Evolutionary conservation across 2,888 invertebrate species (phyloP), one percentile per base, ranked within the genome.

Genomic region (Lagria hirta): DNA sequence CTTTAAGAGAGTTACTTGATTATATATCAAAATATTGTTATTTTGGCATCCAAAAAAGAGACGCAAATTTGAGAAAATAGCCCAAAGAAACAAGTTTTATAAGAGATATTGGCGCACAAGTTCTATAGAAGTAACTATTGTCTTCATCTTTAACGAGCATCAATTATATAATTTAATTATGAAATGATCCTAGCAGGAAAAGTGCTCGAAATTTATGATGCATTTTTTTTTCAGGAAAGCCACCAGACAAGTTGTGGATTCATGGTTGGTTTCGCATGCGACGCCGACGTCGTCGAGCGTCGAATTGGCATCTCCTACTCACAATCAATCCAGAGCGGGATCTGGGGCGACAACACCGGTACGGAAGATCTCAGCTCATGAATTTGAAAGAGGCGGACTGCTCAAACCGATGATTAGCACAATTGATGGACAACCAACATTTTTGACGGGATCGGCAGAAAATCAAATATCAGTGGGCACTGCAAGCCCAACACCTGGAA

Each of bases 291-390:
- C 83, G 43, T 80, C 75, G 57, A 68, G 66, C 49, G 64, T 61
- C 16, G 76, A 76, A 51, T 58, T 75, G 30, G 72, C 75, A 49
- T 78, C 79, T 43, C 77, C 80, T 41, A 78, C 79, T 52, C 78
- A 79, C 67, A 69, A 72, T 58, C 82, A 83, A 43, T 83, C 87
- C 38, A 83, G 84, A 21, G 62, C 55, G 17, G 86, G 87, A 44
- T 90, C 89, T 2, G 94, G 93, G 3, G 90, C 92, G 36, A 91
- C 94, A 51, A 95, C 95, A 40, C 96, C 95, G 32, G 94, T 95
- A 55, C 82, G 87, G 66, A 88, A 88, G 78, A 94, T 96, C 71
- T 95, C 95, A 36, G 94, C 95, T 42, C 94, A 94, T 75, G 95
- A 96, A 73, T 96, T 96, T 70, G 95, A 95, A 74, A 82, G 90